phyloP scores from a whole-genome alignment of 2,888 invertebrate genomes.

The Dynastes grantii region DNA sequence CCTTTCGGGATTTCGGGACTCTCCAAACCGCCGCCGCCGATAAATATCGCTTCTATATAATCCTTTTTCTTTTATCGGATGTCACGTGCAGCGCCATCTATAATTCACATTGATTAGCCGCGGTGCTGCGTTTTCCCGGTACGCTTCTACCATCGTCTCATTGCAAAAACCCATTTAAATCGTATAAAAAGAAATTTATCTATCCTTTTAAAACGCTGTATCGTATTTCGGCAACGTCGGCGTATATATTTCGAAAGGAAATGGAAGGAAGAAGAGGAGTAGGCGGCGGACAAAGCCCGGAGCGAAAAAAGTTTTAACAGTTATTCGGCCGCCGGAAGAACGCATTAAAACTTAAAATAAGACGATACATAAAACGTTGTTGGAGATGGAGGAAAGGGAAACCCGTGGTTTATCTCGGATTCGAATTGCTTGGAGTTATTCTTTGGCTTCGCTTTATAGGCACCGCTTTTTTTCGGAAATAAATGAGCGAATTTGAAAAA shows the following conservation, averaged over 20 bases:
- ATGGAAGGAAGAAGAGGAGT: neutral
- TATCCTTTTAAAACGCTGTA: slow-evolving; percentile 27
- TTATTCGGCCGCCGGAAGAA: neutral
- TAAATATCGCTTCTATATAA: slow-evolving; percentile 14
- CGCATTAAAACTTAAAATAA: slow-evolving; percentile 21
- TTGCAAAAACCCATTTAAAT: slow-evolving; percentile 35
- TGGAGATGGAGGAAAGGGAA: neutral
- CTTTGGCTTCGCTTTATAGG: no score
- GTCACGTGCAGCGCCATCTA: slow-evolving; percentile 20
- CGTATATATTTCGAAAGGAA: neutral
- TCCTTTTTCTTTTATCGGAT: slow-evolving; percentile 20
- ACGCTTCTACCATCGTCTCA: slow-evolving; percentile 4
- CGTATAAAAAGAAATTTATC: slow-evolving; percentile 39
- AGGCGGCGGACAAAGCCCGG: neutral
- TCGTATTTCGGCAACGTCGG: slow-evolving; percentile 17
- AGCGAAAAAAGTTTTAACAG: slow-evolving; percentile 10
- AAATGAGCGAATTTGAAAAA: no score
- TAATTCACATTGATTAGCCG: slow-evolving; percentile 31
- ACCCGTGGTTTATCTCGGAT: slow-evolving; percentile 7
- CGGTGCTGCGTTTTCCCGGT: neutral
- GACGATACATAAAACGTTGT: slow-evolving; percentile 14
- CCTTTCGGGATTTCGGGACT: neutral
- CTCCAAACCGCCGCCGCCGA: slow-evolving; percentile 1
- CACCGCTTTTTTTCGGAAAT: no score
- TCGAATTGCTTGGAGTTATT: neutral